These are phyloP conservation scores for Brachionus asplanchnoidis DNA, from an alignment of 1,140 invertebrate species.

Conservation along the genomic window DNA sequence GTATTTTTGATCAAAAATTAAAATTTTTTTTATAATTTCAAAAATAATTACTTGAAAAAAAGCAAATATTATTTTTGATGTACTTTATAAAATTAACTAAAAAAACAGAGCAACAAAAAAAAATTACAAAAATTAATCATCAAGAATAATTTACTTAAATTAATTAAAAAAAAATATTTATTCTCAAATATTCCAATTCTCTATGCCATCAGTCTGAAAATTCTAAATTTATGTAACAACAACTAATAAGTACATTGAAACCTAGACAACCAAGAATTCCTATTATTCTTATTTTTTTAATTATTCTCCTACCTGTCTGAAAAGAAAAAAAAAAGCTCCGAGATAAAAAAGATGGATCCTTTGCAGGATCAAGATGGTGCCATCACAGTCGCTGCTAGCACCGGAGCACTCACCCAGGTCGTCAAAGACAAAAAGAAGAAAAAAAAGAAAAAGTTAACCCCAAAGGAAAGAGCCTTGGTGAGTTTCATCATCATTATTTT, in stretches of 20 bases:
- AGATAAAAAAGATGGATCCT: neutral
- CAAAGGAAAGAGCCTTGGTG: constrained; percentile 33
- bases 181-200: neutral
- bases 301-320: neutral
- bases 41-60: too few species aligned
- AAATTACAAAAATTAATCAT: too few species aligned
- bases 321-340: neutral
- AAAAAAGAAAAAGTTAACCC: constrained; percentile 26
- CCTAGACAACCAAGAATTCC: neutral
- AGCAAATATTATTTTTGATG: too few species aligned
- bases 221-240: neutral
- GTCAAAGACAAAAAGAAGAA: constrained; percentile 39
- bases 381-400: neutral
- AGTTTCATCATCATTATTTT: neutral
- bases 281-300: neutral
- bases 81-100: too few species aligned
- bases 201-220: neutral
- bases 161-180: neutral
- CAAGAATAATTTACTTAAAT: neutral
- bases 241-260: neutral
- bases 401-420: constrained; percentile 28
- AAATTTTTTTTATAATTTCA: too few species aligned
- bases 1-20: too few species aligned
- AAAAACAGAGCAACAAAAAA: too few species aligned
- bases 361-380: neutral